Evolutionary conservation across 1,140 invertebrate species (phyloP).

Genomic region (Solenopsis invicta): DNA sequence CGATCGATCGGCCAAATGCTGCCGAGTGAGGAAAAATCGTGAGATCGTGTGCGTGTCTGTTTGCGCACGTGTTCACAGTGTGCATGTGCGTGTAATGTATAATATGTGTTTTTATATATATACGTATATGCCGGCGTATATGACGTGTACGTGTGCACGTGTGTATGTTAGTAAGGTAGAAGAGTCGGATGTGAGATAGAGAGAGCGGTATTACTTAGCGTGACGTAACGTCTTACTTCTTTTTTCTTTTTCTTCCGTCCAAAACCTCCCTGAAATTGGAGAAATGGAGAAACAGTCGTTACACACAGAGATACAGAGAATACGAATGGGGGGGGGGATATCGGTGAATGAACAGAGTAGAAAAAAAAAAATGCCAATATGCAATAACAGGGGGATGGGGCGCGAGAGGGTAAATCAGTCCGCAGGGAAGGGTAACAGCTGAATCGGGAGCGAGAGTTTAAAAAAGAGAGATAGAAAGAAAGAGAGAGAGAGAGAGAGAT

Average conservation of each 20-base stretch:
- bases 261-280: conserved; percentile 94
- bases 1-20: conserved; percentile 52
- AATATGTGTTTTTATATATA: conserved; percentile 1
- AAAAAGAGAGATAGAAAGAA: background rate
- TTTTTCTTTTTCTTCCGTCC: conserved; percentile 98
- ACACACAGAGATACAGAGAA: conserved; percentile 86
- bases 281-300: conserved; percentile 87
- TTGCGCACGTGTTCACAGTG: background rate
- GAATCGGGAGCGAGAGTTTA: background rate
- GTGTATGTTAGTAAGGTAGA: conserved; percentile 54
- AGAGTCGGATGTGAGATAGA: conserved; percentile 73
- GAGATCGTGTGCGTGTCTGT: conserved; percentile 26
- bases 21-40: conserved; percentile 56
- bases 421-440: background rate
- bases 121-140: conserved; percentile 35
- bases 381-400: conserved; percentile 4
- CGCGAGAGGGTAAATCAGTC: background rate
- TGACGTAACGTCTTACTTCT: conserved; percentile 94
- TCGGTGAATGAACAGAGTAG: conserved; percentile 52
- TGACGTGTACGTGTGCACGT: background rate
- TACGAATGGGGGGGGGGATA: conserved; percentile 40
- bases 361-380: conserved; percentile 45
- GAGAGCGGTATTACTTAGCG: conserved; percentile 85
- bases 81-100: background rate
- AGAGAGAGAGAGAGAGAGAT: background rate